Conservation (phyloP, 53 echinoderm and acorn worm genomes). For the Paracentrotus lividus region DNA sequence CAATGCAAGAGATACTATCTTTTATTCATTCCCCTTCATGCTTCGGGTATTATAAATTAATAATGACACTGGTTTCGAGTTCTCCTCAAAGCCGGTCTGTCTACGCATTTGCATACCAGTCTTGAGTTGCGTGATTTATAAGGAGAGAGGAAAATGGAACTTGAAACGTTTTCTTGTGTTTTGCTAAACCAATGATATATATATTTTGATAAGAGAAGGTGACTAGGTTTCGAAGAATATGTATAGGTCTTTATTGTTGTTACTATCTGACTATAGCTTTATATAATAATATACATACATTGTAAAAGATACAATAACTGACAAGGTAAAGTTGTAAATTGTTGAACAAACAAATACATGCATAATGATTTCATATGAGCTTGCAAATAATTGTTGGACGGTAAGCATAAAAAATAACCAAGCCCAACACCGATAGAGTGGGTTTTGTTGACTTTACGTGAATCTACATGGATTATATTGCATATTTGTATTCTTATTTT, state of each 20-base stretch:
- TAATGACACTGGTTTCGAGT: slow-evolving; percentile 57
- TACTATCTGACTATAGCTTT: too few species aligned
- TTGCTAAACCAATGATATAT: slow-evolving; percentile 65
- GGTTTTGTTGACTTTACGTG: neutral
- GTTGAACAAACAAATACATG: neutral
- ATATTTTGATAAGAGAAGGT: neutral
- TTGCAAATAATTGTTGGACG: neutral
- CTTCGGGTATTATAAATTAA: slow-evolving; percentile 69
- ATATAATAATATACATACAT: neutral
- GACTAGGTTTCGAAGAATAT: neutral
- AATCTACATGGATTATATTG: too few species aligned
- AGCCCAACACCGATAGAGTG: neutral
- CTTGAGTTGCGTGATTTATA: slow-evolving; percentile 63
- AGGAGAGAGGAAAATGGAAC: slow-evolving; percentile 64
- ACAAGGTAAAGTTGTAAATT: neutral
- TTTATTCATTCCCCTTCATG: slow-evolving; percentile 53
- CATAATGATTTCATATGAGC: too few species aligned
- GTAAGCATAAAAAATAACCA: neutral
- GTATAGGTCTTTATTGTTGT: neutral
- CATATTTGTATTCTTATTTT: neutral
- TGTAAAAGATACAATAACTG: neutral
- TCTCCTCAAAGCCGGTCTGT: slow-evolving; percentile 63
- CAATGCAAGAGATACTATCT: slow-evolving; percentile 56
- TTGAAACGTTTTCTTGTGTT: slow-evolving; percentile 66
- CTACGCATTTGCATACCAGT: slow-evolving; percentile 67